phyloP scores from a whole-genome alignment of 2,888 invertebrate genomes.

The Monochamus alternatus region DNA sequence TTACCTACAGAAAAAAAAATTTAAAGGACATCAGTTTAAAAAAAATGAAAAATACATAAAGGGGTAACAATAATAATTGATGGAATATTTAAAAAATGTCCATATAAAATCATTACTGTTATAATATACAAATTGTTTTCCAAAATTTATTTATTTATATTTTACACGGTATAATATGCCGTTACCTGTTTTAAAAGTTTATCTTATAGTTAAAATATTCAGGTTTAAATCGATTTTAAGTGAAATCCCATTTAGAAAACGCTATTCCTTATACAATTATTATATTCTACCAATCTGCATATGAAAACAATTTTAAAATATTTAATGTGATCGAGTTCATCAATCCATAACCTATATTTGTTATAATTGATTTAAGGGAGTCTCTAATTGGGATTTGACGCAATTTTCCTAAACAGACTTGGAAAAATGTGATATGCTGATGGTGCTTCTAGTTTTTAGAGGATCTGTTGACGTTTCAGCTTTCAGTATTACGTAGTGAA shows the following conservation, averaged over 20 bases:
- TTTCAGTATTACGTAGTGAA: conserved; percentile 1
- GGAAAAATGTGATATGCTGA: conserved; percentile 12
- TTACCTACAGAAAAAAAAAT: too few relatives aligned
- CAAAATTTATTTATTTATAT: too few relatives aligned
- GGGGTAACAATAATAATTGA: too few relatives aligned
- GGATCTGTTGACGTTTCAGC: not conserved
- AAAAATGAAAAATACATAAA: too few relatives aligned
- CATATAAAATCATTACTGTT: too few relatives aligned
- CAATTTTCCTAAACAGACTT: not conserved
- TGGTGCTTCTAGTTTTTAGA: conserved; percentile 13
- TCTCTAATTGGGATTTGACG: conserved; percentile 1
- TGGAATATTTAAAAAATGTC: too few relatives aligned
- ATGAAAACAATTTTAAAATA: not conserved
- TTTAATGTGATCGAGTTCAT: not conserved
- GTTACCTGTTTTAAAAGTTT: conserved; percentile 12
- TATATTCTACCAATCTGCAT: not conserved
- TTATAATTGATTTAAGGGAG: too few relatives aligned
- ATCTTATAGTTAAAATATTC: conserved; percentile 25
- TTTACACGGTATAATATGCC: too few relatives aligned
- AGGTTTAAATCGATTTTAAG: conserved; percentile 11
- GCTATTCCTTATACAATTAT: not conserved
- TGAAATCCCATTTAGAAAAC: conserved; percentile 3
- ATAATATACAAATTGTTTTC: too few relatives aligned
- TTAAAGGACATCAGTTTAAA: too few relatives aligned
- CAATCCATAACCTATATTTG: not conserved